Base-by-base conservation (phyloP, 2,113 vertebrate genomes). In the Leptosomus discolor region DNA sequence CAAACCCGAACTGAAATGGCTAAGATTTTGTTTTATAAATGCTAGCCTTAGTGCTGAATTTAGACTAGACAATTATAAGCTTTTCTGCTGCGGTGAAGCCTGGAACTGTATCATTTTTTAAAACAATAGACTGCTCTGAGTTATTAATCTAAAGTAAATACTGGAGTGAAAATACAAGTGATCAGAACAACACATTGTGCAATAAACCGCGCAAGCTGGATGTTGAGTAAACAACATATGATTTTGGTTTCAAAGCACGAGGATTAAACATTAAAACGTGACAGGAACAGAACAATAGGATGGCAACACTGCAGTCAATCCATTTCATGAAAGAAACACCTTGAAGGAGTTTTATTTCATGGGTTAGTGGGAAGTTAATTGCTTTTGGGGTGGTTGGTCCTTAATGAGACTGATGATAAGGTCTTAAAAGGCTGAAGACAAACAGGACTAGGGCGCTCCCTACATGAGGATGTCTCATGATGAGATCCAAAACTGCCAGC, bases 171-270 rank as follows among this genome's bases (percentile, higher is more conserved):
- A 60, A 67, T 32, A 32, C 1, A 46, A 65, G 46, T 6, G 11
- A 36, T 27, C 29, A 29, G 39, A 46, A 32, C 57, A 32, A 51
- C 6, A 10, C 27, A 27, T 22, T 26, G 34, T 18, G 11, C 12
- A 32, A 53, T 9, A 53, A 70, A 39, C 6, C 9, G 1, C 12
- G 26, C 15, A 61, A 36, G 23, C 12, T 0, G 0, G 43, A 37
- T 5, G 29, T 12, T 39, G 51, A 39, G 29, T n/a, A 53, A 71
- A 27, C 24, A 15, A 46, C 45, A 15, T 19, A 46, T 46, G 16
- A 19, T 19, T 46, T 46, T 46, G 45, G 45, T 46, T 46, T 46
- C 45, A 19, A 46, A n/a, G 64, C 24, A 13, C 2, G 2, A 34
- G 63, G 51, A 57, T 76, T 45, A 34, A 76, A 56, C 22, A 4